These are phyloP conservation scores for Gymnoscopelus microlampas DNA, from an alignment of 2,797 vertebrate species.

Conservation along the genomic window DNA sequence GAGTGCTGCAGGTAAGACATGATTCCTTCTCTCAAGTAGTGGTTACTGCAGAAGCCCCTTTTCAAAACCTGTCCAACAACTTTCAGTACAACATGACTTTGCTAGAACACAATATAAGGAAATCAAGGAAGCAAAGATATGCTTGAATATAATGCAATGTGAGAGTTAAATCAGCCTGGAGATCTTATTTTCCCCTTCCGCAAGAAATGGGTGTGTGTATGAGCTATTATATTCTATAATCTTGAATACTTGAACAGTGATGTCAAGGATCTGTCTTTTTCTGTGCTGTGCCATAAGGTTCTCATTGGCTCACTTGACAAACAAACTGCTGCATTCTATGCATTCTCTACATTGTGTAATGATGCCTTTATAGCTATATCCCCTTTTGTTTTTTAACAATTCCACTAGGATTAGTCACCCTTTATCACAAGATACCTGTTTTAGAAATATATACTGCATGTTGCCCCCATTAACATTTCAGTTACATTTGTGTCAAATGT, in stretches of 20 bases:
- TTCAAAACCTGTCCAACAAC: slow-evolving; percentile 29
- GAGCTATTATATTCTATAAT: slow-evolving; percentile 45
- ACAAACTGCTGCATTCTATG: slow-evolving; percentile 3
- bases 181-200: slow-evolving; percentile 23
- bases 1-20: slow-evolving; percentile 80
- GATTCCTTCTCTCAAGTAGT: slow-evolving; percentile 4
- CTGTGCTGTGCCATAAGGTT: slow-evolving; percentile 24
- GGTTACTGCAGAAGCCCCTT: slow-evolving; percentile 19
- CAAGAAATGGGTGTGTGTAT: slow-evolving; percentile 40
- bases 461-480: too few species aligned
- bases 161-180: slow-evolving; percentile 37
- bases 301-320: slow-evolving; percentile 26
- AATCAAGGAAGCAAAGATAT: slow-evolving; percentile 39
- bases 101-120: slow-evolving; percentile 61
- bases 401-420: too few species aligned
- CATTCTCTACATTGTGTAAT: slow-evolving; percentile 18
- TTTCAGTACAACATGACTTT: slow-evolving; percentile 18
- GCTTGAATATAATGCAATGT: slow-evolving; percentile 30
- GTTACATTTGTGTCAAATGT: too few species aligned
- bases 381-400: neutral
- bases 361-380: slow-evolving; percentile 2
- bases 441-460: too few species aligned
- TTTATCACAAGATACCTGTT: too few species aligned
- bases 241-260: slow-evolving; percentile 2
- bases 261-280: slow-evolving; percentile 28